Evolutionary conservation across 2,113 vertebrate genomes (phyloP).

Genomic region (Dasyornis broadbenti): DNA sequence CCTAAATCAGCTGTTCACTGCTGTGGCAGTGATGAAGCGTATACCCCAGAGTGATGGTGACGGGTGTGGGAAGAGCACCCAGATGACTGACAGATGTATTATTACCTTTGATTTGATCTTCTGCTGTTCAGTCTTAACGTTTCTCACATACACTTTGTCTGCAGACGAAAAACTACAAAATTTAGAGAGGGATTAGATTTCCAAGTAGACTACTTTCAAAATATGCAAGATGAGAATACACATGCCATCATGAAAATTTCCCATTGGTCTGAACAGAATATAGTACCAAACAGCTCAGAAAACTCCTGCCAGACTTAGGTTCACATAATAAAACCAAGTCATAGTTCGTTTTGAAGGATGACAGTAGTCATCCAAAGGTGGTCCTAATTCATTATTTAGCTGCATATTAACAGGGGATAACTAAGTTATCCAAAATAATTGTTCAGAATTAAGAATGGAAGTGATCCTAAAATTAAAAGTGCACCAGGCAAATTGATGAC

Average conservation of each 20-base stretch:
- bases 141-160: neutral
- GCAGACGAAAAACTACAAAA: slow-evolving; percentile 60
- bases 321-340: neutral
- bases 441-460: neutral
- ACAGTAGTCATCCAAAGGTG: neutral
- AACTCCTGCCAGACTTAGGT: neutral
- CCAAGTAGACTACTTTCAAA: neutral
- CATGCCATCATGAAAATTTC: neutral
- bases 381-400: neutral
- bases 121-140: neutral
- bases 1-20: neutral
- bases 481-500: neutral
- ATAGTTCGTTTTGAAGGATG: neutral
- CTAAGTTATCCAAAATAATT: neutral
- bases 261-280: neutral
- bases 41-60: neutral
- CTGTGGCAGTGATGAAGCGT: neutral
- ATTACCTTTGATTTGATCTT: slow-evolving; percentile 58
- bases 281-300: neutral
- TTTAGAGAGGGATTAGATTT: slow-evolving; percentile 12
- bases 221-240: neutral
- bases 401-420: neutral
- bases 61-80: neutral
- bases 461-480: neutral
- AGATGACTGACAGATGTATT: neutral